Base-by-base conservation (phyloP, 2,888 invertebrate species). In the Aquatica leii region DNA sequence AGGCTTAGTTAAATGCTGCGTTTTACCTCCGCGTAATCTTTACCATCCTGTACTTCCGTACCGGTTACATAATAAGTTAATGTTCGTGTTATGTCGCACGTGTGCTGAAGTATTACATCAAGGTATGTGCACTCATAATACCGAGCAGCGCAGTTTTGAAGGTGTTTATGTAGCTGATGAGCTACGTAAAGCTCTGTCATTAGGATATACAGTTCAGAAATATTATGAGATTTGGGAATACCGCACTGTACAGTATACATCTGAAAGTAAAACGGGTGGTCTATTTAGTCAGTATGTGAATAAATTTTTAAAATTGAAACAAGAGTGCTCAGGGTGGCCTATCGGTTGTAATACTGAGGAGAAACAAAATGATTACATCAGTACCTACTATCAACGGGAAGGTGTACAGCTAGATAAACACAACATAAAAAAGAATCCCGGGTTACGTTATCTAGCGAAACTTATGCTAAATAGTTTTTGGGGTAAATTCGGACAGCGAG, bases 171-270 rank as follows among this genome's bases (percentile, higher is more conserved):
- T 24, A 2, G 37, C 9, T 11, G 37, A 37, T 11, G 37, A 37
- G 37, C 11, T n/a, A 37, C 12, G 9, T 37, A 37, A 37, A 37
- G 11, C 9, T 12, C 4, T 37, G 4, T 3, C 2, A n/a, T 9
- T 37, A n/a, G 75, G 74, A 0, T 78, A 76, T 43, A 51, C 55
- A 18, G 56, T 78, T 1, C 1, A 68, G 0, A 48, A 71, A 35
- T 66, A 75, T 4, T 37, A n/a, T 2, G 37, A 12, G 62, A 24
- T 24, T 4, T 24, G 6, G 24, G 2, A 24, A 6, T 24, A 37
- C 37, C 4, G 9, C 5, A 11, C 2, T n/a, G 11, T 9, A 6
- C 37, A 37, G 9, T 9, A 72, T 43, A 37, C 4, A 2, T 5
- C 2, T n/a, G n/a, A 6, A 11, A 12, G 11, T 12, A 50, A 54